These are phyloP conservation scores for Sebastes trivittatus DNA, from an alignment of 2,797 vertebrate species.

Conservation along the genomic window DNA sequence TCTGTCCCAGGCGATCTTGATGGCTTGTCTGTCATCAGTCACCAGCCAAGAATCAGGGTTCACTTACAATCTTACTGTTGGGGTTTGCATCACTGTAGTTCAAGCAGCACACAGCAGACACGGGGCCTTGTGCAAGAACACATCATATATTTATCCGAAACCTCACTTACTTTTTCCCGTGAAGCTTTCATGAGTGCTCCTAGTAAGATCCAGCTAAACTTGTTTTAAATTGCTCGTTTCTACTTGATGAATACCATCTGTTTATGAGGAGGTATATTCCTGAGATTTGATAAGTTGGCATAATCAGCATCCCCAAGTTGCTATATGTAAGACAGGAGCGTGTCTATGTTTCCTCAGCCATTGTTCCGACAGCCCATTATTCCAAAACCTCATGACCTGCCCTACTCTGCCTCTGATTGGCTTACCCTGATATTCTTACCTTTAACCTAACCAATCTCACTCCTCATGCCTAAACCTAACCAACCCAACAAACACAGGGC, in stretches of 20 bases:
- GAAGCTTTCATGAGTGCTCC: not conserved
- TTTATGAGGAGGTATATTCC: not conserved
- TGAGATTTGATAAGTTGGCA: not conserved
- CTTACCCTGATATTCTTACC: no score
- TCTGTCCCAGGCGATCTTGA: not conserved
- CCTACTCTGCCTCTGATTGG: no score
- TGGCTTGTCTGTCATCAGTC: not conserved
- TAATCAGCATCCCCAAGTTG: not conserved
- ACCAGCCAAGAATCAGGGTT: not conserved
- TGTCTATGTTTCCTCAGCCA: no score
- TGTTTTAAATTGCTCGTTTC: accelerated
- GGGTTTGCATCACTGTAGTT: not conserved
- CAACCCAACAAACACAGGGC: no score
- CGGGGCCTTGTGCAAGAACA: not conserved
- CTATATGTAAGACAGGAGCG: no score
- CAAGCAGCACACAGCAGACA: not conserved
- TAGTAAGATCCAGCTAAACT: not conserved
- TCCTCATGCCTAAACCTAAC: no score
- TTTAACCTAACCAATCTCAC: no score
- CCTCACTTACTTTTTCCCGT: not conserved
- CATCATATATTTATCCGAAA: not conserved
- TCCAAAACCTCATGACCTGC: no score
- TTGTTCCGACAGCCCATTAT: no score
- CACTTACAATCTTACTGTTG: not conserved
- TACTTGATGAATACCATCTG: not conserved